A percentile compares a stretch with the other conserved stretches of the same genome.
Evolutionary conservation across 2,888 invertebrate genomes (phyloP).

Genomic region (Brenthis ino): DNA sequence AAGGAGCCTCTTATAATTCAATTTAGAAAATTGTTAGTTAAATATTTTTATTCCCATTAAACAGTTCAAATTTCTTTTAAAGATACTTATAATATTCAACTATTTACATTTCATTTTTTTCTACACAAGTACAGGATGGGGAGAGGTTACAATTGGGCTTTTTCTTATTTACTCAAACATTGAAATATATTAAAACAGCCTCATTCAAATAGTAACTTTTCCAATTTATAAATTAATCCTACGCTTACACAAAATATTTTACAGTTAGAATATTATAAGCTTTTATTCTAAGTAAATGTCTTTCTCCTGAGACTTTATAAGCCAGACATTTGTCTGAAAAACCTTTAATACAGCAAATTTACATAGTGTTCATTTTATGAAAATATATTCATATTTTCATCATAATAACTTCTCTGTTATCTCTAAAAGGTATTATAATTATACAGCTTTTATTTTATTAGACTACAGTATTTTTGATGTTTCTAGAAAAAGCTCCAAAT

Average conservation of each 20-base stretch:
- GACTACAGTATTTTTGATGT: neutral
- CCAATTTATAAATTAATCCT: constrained; percentile 2
- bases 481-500: neutral
- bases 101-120: too few relatives aligned
- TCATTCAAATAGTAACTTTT: constrained; percentile 4
- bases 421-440: constrained; percentile 10
- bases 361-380: constrained; percentile 20
- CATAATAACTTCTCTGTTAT: constrained; percentile 10
- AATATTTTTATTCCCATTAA: too few relatives aligned
- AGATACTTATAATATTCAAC: too few relatives aligned
- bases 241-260: constrained; percentile 1
- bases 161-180: too few relatives aligned
- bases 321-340: constrained; percentile 14
- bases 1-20: too few relatives aligned
- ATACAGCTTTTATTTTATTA: neutral
- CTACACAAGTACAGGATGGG: too few relatives aligned
- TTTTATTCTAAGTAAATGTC: constrained; percentile 17
- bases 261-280: neutral
- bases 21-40: too few relatives aligned
- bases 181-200: too few relatives aligned
- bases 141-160: too few relatives aligned
- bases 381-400: constrained; percentile 19
- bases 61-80: too few relatives aligned
- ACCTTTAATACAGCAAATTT: constrained; percentile 12
- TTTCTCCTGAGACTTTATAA: constrained; percentile 16